Percentiles rank a stretch among this genome's conserved stretches.
Conservation (phyloP, 2,113 vertebrate species). For the Trogon melanurus region DNA sequence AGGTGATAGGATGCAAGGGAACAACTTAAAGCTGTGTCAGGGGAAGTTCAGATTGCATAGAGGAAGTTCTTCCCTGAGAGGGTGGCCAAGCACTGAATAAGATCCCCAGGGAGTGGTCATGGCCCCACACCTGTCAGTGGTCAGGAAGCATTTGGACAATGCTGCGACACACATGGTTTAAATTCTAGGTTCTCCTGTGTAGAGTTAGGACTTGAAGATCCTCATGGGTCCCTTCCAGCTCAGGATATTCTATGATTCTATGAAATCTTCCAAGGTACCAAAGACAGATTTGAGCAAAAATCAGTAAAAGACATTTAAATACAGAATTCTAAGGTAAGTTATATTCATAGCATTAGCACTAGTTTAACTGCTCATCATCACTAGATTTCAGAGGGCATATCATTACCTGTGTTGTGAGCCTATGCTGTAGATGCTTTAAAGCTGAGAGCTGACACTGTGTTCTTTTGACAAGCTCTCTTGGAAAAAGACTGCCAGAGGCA, state of each 20-base stretch:
- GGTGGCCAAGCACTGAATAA: background rate
- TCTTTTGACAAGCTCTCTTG: constrained; percentile 8
- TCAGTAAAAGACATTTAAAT: background rate
- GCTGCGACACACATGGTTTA: background rate
- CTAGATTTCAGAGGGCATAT: background rate
- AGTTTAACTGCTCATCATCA: background rate
- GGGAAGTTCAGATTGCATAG: background rate
- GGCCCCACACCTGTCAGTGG: background rate
- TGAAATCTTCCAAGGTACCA: background rate
- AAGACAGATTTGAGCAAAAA: background rate
- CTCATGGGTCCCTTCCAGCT: background rate
- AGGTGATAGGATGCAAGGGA: background rate
- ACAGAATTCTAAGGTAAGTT: background rate
- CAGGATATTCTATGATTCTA: background rate
- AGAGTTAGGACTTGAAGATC: background rate
- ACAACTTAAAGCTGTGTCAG: background rate
- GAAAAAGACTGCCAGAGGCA: background rate
- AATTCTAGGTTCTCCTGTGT: background rate
- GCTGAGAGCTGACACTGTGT: constrained; percentile 59
- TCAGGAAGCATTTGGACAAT: background rate
- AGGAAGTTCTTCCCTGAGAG: background rate
- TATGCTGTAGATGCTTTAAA: constrained; percentile 79
- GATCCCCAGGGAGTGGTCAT: background rate
- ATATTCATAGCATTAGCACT: background rate
- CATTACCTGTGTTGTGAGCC: constrained; percentile 81